Evolutionary conservation across 2,888 invertebrate species (phyloP).

Genomic region (Sturmia bella): DNA sequence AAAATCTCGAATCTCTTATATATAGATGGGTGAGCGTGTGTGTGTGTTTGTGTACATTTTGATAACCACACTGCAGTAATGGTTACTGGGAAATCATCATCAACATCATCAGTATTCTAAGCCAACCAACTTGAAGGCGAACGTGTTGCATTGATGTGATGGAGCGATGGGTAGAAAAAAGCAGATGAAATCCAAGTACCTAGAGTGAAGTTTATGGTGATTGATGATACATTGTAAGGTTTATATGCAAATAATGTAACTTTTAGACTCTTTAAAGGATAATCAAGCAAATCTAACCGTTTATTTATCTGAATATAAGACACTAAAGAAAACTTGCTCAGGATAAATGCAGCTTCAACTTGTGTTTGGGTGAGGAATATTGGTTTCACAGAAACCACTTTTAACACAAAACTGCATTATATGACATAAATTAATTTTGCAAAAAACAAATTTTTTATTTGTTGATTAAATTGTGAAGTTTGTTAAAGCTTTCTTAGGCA

Average conservation of each 20-base stretch:
- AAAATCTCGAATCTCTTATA: neutral
- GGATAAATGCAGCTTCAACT: neutral
- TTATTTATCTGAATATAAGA: constrained; percentile 4
- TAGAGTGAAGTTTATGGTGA: constrained; percentile 68
- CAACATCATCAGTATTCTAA: constrained; percentile 41
- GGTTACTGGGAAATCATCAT: constrained; percentile 34
- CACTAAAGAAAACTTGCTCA: neutral
- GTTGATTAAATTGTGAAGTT: too few species aligned
- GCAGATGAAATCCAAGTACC: constrained; percentile 46
- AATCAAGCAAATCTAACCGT: constrained; percentile 54
- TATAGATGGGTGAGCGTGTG: neutral
- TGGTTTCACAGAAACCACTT: neutral
- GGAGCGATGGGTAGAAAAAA: neutral
- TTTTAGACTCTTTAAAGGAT: constrained; percentile 66
- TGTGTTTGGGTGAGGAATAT: neutral
- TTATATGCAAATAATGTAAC: constrained; percentile 68
- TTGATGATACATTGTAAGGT: constrained; percentile 68
- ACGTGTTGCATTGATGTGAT: constrained; percentile 6
- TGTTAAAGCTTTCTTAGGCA: too few species aligned
- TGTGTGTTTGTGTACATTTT: neutral
- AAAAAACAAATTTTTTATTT: neutral
- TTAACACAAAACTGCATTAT: constrained; percentile 37
- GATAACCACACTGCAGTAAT: constrained; percentile 35
- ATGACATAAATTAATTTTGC: constrained; percentile 49
- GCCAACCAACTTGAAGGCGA: constrained; percentile 16